Evolutionary conservation across 2,113 vertebrate species (phyloP), one percentile per base, ranked within the genome.

Genomic region (Sylvia atricapilla): DNA sequence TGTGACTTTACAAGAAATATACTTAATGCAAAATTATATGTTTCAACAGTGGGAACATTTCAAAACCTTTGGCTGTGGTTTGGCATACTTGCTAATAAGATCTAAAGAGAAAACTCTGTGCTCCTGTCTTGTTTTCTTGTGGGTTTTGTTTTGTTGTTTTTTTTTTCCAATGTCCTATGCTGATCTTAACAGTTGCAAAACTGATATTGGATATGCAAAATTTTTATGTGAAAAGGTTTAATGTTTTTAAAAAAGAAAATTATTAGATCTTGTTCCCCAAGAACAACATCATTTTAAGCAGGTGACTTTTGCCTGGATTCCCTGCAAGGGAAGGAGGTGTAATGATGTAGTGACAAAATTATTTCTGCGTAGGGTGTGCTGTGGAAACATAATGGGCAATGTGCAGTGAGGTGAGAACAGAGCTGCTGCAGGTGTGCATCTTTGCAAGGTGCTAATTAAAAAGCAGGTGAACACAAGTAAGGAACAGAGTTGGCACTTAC

Each of bases 391-490:
- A 52, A 72, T 62, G 37, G 19, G 18, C 41, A 33, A 55, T 20
- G 35, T 22, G 41, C n/a, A 41, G 20, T n/a, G 66, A 68, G 62
- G 62, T 37, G 77, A 79, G 73, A 90, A 60, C 14, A 58, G 77
- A 96, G 37, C 64, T 52, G 43, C 83, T 89, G 73, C 76, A 91
- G 93, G 77, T 92, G 86, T 33, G 44, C 47, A 68, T 84, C 58
- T 70, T 67, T 66, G 58, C 44, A 60, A 94, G 64, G 55, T 63
- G 72, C 50, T 85, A 77, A 91, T 90, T 95, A 92, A 72, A 81
- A 72, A 84, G 59, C 70, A 76, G 59, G 47, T 70, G 75, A 88
- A 53, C 44, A 46, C 47, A 68, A 89, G 44, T 67, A 62, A 89
- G 66, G 56, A 64, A 47, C 55, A 76, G 77, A 87, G 37, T 13